These are phyloP conservation scores for Poecilia latipinna DNA, from an alignment of 2,113 vertebrate species.

Conservation along the genomic window DNA sequence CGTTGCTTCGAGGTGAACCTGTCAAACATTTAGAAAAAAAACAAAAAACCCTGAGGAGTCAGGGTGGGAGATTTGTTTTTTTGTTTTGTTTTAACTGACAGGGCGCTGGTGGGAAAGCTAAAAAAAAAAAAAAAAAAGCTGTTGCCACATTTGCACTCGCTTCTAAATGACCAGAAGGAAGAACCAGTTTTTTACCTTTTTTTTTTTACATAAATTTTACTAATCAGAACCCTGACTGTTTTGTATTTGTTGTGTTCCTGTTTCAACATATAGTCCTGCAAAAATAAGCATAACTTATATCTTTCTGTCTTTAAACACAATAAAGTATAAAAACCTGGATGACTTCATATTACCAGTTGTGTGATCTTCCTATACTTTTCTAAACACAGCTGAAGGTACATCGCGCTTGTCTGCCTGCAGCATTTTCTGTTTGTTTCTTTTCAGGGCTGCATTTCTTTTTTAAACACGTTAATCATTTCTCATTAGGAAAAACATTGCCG, in stretches of 20 bases:
- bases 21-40: no score
- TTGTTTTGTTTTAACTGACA: no score
- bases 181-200: neutral
- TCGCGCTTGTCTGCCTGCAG: neutral
- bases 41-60: no score
- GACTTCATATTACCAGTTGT: neutral
- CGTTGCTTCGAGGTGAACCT: no score
- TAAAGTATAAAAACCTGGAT: neutral
- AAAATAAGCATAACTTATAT: neutral
- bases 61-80: no score
- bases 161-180: neutral
- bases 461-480: slow-evolving; percentile 11
- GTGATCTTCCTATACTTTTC: neutral
- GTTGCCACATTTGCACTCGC: neutral
- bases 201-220: no score
- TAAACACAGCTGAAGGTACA: neutral
- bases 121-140: neutral
- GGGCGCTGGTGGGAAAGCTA: no score
- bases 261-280: neutral
- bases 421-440: neutral
- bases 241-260: neutral
- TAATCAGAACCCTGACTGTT: no score
- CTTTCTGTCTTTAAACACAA: neutral
- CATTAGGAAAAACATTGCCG: neutral
- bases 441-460: neutral